phyloP scores from a whole-genome alignment of 2,113 vertebrate genomes.

The Fulmarus glacialis region DNA sequence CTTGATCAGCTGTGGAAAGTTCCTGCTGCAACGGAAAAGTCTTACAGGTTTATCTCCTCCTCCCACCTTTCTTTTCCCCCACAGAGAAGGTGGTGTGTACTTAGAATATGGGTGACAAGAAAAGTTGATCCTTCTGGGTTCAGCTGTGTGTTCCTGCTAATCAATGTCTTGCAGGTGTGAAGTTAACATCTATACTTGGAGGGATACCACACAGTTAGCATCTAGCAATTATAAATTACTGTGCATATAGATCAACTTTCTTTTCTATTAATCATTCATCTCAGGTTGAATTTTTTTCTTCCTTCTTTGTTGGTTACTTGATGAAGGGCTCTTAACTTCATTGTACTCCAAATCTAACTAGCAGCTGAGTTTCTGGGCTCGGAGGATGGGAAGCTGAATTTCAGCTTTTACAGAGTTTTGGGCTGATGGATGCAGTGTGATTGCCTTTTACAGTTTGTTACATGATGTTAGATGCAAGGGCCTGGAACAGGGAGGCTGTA shows the following conservation, averaged over 20 bases:
- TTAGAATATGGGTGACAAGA: background rate
- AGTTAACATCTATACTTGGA: background rate
- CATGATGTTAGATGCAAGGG: background rate
- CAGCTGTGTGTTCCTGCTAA: background rate
- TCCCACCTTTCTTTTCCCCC: background rate
- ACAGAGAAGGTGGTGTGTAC: background rate
- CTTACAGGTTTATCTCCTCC: background rate
- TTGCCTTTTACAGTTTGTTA: background rate
- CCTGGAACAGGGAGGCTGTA: background rate
- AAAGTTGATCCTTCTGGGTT: background rate
- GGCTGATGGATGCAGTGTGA: background rate
- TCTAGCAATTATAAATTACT: slow-evolving; percentile 19
- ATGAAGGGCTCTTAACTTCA: background rate
- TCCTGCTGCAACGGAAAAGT: background rate
- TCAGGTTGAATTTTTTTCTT: background rate
- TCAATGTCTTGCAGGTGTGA: slow-evolving; percentile 24
- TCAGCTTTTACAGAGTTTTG: background rate
- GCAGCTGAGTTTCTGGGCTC: background rate
- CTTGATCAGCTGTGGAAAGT: background rate
- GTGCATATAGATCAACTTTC: background rate
- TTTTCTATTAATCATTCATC: slow-evolving; percentile 10
- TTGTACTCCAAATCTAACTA: slow-evolving; percentile 5
- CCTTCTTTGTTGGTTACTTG: background rate
- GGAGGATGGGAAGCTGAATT: background rate
- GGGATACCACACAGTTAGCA: slow-evolving; percentile 4